Conservation (phyloP, 92 coral and sea anemone genomes). For the Meandrina meandrites region DNA sequence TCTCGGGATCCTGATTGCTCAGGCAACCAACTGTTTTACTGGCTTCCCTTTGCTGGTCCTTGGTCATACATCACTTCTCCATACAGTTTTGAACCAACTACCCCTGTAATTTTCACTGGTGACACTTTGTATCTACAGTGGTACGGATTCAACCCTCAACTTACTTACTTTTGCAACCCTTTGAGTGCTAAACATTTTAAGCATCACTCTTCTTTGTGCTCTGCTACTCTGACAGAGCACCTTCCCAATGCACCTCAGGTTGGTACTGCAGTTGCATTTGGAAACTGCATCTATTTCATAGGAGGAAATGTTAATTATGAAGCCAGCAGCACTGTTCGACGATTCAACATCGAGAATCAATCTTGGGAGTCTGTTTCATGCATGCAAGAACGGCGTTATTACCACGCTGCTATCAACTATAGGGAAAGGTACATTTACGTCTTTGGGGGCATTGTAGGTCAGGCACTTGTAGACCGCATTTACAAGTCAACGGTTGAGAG, state of each 20-base stretch:
- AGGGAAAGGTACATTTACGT: conserved; percentile 45
- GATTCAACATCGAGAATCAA: conserved; percentile 33
- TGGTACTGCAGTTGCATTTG: conserved; percentile 6
- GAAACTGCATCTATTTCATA: background rate
- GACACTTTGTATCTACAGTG: background rate
- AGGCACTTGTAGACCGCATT: conserved; percentile 17
- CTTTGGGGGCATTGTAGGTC: conserved; percentile 39
- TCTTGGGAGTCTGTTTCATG: conserved; percentile 53
- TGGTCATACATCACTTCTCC: conserved; percentile 46
- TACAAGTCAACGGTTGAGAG: conserved; percentile 38
- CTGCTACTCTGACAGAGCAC: background rate
- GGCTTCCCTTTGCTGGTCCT: conserved; percentile 57
- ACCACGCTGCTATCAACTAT: conserved; percentile 43
- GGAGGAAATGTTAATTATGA: background rate
- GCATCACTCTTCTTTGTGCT: background rate
- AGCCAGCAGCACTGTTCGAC: conserved; percentile 29
- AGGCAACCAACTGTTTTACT: conserved; percentile 7
- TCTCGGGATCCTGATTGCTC: conserved; percentile 6
- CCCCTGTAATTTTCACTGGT: background rate
- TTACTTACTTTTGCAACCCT: background rate
- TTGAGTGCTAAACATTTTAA: background rate
- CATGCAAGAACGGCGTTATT: conserved; percentile 40
- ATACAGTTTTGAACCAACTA: conserved; percentile 1
- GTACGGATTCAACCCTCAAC: background rate
- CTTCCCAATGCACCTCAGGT: background rate